Base-by-base conservation (phyloP, 2,113 vertebrate genomes). In the Oreochromis tanganicae region DNA sequence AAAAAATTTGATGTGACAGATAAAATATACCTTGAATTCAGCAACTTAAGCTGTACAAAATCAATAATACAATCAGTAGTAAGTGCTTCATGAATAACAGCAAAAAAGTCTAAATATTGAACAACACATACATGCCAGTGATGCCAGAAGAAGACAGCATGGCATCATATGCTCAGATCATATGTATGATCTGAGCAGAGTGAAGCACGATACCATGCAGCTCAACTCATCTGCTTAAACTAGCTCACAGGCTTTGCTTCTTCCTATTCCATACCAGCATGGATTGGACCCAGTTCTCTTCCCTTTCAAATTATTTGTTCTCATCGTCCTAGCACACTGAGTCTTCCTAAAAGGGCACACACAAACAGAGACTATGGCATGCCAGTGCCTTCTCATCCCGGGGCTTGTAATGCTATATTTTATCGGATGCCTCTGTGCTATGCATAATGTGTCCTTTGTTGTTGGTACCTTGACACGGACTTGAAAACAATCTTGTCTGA, bases 261-360 rank as follows among this genome's bases (percentile, higher is more conserved):
- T 48, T 75, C 7, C 0, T 48, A 19, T 75, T 46, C 41, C 41
- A 29, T 48, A 48, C 71, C 71, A 48, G 43, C 24, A 29, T 3
- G 2, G 43, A 8, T 29, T 12, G 24, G 16, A 7, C 9, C 0
- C 9, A 75, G 50, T 75, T 75, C 0, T 4, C 43, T 19, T 27
- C 71, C 19, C 41, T 50, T 50, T 19, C 43, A 75, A 29, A 10
- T 50, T 6, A 50, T 75, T 50, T 50, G 0, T 32, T 32, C 2
- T 29, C 71, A 48, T 75, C 7, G 0, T 29, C 71, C 41, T 48
- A 17, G 0, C 21, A 46, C 41, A 73, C 8, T 27, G 2, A 48
- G 3, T 48, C 21, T 48, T 1, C 41, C 41, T 48, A 48, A 73
- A 73, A 73, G 21, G 41, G 0, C 66, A 7, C 38, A 17, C 8